Evolutionary conservation across 2,113 vertebrate species (phyloP), one percentile per base, ranked within the genome.

Genomic region (Actenoides hombroni): DNA sequence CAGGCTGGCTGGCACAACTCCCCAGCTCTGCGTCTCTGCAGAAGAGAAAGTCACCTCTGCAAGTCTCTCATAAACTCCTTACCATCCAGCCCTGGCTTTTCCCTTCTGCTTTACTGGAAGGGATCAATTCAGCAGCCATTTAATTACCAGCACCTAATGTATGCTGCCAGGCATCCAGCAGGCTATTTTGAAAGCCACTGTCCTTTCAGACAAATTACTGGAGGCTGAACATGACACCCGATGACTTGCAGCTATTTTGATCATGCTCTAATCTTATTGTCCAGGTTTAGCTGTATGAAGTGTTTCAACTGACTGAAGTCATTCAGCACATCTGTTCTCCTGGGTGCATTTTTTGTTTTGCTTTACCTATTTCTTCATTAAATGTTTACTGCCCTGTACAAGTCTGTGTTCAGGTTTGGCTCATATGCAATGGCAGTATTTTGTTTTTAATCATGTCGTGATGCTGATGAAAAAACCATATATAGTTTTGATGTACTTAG

Each of bases 51-150:
- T 40, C 13, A 1, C 24, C 40, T 73, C 53, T 1, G 0, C 0
- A 3, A 70, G 8, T 11, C 26, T 90, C 4, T 46, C 13, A 0
- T 7, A 4, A 5, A 20, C 46, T 75, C 73, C 37, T 3, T 17
- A 21, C 40, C 76, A 69, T 4, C 1, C 1, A 78, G 64, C 46
- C 25, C 80, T 48, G 74, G 4, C 2, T 44, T 92, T 71, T 64
- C 42, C 83, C 48, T 94, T 56, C 81, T 91, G 86, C 88, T 49
- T 86, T 63, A 60, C 94, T 95, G 91, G 64, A 95, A 95, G 57
- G 48, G 74, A 94, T 91, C 91, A 91, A 6, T 83, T 89, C 86
- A 96, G 74, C 95, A 92, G 81, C 77, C 73, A 96, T 90, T 96
- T 96, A 95, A 96, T 96, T 95, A 96, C 37, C 10, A 2, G 74